Conservation (phyloP, 2,888 invertebrate species). For the Drosophila maculinotata region DNA sequence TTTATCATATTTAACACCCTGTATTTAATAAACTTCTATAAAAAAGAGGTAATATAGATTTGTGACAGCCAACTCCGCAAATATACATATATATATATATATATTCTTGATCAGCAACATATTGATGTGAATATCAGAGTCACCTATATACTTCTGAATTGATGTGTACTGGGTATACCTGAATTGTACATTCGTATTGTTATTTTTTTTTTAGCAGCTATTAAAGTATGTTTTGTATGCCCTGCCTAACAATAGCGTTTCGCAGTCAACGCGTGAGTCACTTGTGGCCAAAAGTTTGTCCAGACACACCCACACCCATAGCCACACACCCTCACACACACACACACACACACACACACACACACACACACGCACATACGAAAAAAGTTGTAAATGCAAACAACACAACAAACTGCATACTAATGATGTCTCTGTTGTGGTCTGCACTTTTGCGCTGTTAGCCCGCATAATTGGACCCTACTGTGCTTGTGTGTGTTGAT, state of each 20-base stretch:
- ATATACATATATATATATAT: no score
- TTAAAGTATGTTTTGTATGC: constrained; percentile 10
- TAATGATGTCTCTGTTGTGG: constrained; percentile 62
- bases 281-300: constrained; percentile 47
- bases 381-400: constrained; percentile 41
- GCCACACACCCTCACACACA: constrained; percentile 1
- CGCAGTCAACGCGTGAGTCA: constrained; percentile 41
- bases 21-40: no score
- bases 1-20: background rate
- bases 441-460: constrained; percentile 50
- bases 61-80: no score
- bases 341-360: background rate
- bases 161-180: background rate
- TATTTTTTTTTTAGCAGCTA: constrained; percentile 1
- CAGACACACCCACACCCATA: constrained; percentile 14
- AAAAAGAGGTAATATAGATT: background rate
- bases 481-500: constrained; percentile 3
- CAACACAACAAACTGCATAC: constrained; percentile 64
- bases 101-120: no score
- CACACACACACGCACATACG: background rate
- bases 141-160: background rate
- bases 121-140: no score
- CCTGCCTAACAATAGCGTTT: constrained; percentile 20
- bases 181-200: no score
- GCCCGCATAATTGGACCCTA: constrained; percentile 50